These are phyloP conservation scores for Megamerina dolium DNA, from an alignment of 2,888 invertebrate genomes.

Conservation along the genomic window DNA sequence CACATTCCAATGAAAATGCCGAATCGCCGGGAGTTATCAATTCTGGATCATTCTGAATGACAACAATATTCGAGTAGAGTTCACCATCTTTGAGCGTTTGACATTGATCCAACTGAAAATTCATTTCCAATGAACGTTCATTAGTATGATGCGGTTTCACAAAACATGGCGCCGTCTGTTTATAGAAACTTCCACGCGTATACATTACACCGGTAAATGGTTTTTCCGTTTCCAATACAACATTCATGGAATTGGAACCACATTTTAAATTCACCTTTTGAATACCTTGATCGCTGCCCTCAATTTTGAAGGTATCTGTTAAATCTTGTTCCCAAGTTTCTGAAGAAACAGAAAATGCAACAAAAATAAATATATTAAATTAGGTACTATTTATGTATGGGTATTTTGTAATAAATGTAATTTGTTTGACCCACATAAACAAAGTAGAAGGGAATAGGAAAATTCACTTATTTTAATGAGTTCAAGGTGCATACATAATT, in stretches of 20 bases:
- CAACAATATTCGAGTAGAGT: constrained; percentile 57
- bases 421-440: not conserved
- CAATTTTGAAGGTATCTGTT: constrained; percentile 55
- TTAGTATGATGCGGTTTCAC: constrained; percentile 50
- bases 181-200: constrained; percentile 57
- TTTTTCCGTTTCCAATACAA: constrained; percentile 52
- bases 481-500: too few relatives aligned
- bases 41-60: constrained; percentile 62
- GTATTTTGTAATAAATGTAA: too few relatives aligned
- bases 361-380: constrained; percentile 1
- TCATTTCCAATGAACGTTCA: constrained; percentile 52
- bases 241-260: constrained; percentile 54
- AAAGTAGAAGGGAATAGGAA: too few relatives aligned
- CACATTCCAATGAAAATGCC: constrained; percentile 61
- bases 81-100: constrained; percentile 54
- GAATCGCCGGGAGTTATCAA: constrained; percentile 61
- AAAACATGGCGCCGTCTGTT: constrained; percentile 55
- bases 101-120: constrained; percentile 55
- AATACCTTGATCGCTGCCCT: constrained; percentile 54
- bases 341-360: constrained; percentile 19
- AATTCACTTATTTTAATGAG: too few relatives aligned
- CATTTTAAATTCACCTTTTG: constrained; percentile 55
- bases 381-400: not conserved
- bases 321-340: constrained; percentile 52
- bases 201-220: constrained; percentile 59